Conservation (phyloP, 1,140 invertebrate genomes). For the Meteorus sp. region DNA sequence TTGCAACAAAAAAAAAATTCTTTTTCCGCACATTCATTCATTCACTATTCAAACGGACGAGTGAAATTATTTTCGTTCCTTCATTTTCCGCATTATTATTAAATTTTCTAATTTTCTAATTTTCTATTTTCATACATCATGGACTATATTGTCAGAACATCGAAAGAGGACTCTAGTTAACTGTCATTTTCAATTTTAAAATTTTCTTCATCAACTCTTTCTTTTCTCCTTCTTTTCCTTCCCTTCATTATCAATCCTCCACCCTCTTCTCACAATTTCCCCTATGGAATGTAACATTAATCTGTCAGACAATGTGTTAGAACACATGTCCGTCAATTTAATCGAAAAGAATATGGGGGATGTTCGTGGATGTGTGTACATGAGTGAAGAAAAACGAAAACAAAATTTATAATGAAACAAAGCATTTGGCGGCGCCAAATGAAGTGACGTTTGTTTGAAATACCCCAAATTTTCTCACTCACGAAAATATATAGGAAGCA, state of each 20-base stretch:
- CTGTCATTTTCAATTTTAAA: neutral
- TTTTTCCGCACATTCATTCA: slow-evolving; percentile 1
- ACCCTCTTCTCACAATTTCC: too few relatives aligned
- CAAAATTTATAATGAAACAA: neutral
- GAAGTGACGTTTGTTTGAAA: neutral
- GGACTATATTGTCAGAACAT: slow-evolving; percentile 34
- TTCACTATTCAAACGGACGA: neutral
- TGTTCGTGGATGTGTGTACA: too few relatives aligned
- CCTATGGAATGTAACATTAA: too few relatives aligned
- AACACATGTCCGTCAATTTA: too few relatives aligned
- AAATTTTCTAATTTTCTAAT: neutral
- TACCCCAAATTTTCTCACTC: neutral
- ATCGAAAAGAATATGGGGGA: too few relatives aligned
- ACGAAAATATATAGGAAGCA: slow-evolving; percentile 17
- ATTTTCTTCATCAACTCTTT: too few relatives aligned
- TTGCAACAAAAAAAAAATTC: too few relatives aligned
- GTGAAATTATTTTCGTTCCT: neutral
- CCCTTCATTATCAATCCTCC: slow-evolving; percentile 19
- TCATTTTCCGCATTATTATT: neutral
- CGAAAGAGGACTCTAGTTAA: slow-evolving; percentile 9
- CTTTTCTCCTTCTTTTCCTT: slow-evolving; percentile 3
- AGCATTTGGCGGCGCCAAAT: neutral
- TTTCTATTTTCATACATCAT: slow-evolving; percentile 24
- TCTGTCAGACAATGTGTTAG: too few relatives aligned
- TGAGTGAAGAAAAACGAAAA: neutral